These are phyloP conservation scores for Myrmecophaga tridactyla DNA, from an alignment of 2,113 vertebrate genomes.

Conservation along the genomic window DNA sequence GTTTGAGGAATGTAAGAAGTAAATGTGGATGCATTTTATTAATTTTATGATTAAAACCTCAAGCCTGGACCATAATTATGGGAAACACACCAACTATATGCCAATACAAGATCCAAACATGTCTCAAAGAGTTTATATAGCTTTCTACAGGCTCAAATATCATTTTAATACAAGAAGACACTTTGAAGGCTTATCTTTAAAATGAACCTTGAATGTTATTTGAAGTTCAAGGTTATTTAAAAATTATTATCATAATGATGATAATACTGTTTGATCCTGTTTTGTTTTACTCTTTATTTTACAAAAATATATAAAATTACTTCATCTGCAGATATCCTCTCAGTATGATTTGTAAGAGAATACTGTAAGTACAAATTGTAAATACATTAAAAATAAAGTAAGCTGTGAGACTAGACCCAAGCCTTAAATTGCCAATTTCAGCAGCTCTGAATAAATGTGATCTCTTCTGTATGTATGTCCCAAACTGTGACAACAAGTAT, in stretches of 20 bases:
- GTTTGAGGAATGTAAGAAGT: background rate
- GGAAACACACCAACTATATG: background rate
- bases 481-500: background rate
- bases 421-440: background rate
- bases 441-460: background rate
- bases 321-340: background rate
- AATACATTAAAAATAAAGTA: background rate
- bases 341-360: background rate
- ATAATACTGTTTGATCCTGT: background rate
- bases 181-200: background rate
- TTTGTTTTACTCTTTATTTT: background rate
- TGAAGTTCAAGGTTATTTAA: slow-evolving; percentile 3
- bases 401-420: background rate
- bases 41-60: background rate
- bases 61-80: background rate
- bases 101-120: background rate
- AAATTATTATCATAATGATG: background rate
- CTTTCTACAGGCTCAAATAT: background rate
- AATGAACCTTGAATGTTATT: background rate
- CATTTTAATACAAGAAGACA: background rate
- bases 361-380: background rate
- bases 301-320: background rate
- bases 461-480: background rate
- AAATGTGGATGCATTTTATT: background rate
- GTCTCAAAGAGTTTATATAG: background rate